Percentiles rank a stretch among this genome's conserved stretches.
Conservation (phyloP, 2,888 invertebrate genomes). For the Lamellibrachia satsuma region DNA sequence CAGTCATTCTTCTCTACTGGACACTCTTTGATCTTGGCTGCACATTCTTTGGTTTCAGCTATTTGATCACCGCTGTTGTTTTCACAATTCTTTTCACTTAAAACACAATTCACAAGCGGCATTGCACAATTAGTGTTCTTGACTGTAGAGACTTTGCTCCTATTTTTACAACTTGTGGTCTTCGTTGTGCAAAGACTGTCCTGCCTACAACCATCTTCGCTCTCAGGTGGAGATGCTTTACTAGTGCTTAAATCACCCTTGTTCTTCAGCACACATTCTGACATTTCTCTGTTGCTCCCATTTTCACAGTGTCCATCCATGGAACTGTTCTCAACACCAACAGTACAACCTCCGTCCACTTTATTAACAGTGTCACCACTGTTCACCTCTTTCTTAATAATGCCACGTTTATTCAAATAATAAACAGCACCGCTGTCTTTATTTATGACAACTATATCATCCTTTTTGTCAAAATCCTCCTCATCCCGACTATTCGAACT, state of each 20-base stretch:
- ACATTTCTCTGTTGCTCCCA: neutral
- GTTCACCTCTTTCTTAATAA: neutral
- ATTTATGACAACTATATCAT: neutral
- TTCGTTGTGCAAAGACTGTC: neutral
- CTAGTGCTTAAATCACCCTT: no score
- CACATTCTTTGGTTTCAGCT: neutral
- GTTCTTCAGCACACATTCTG: neutral
- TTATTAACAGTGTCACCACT: neutral
- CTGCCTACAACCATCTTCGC: neutral
- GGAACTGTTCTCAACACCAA: neutral
- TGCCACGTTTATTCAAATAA: neutral
- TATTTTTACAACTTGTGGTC: neutral
- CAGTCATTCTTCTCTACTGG: neutral
- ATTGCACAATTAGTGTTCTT: neutral
- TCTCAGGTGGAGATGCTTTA: neutral
- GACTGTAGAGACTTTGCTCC: neutral
- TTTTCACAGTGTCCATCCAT: neutral
- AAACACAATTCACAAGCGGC: neutral
- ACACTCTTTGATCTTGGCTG: neutral
- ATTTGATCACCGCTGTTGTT: neutral
- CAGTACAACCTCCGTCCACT: neutral
- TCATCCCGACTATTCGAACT: neutral
- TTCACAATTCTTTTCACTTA: neutral
- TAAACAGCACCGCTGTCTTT: neutral
- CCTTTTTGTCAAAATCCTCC: neutral